phyloP scores from a whole-genome alignment of 2,113 vertebrate species.

The Empidonax alnorum region DNA sequence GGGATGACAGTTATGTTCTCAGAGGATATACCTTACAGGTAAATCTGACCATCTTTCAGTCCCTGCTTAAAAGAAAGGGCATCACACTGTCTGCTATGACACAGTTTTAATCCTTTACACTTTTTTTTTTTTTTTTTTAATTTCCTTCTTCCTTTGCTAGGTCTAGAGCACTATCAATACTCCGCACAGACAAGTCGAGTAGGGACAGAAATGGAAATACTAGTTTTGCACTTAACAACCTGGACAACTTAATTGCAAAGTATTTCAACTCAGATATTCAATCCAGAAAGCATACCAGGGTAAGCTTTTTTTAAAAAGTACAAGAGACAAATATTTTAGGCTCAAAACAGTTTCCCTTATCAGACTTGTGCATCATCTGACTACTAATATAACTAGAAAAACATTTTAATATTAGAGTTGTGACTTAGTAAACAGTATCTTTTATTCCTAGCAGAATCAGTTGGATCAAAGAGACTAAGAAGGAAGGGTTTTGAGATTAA shows the following conservation, averaged over 20 bases:
- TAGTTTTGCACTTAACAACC: not conserved
- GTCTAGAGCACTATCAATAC: not conserved
- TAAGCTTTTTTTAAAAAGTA: not conserved
- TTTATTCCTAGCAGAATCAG: not conserved
- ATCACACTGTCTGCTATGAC: not conserved
- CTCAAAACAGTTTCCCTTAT: not conserved
- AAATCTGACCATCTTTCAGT: not conserved
- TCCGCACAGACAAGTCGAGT: not conserved
- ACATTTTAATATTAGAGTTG: not conserved
- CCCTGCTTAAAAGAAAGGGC: not conserved
- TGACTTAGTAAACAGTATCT: not conserved
- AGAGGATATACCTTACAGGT: not conserved
- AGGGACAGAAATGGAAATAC: not conserved
- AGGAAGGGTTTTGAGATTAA: not conserved
- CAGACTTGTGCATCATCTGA: not conserved
- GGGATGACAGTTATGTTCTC: fast-evolving
- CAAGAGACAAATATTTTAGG: not conserved
- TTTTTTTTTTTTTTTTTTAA: not conserved
- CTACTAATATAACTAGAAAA: not conserved
- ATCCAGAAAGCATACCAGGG: not conserved
- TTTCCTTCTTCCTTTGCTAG: not conserved
- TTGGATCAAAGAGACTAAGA: not conserved
- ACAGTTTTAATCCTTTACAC: not conserved
- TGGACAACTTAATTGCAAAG: not conserved
- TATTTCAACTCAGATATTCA: not conserved